Base-by-base conservation (phyloP, 2,113 vertebrate species). In the Neomonachus schauinslandi region DNA sequence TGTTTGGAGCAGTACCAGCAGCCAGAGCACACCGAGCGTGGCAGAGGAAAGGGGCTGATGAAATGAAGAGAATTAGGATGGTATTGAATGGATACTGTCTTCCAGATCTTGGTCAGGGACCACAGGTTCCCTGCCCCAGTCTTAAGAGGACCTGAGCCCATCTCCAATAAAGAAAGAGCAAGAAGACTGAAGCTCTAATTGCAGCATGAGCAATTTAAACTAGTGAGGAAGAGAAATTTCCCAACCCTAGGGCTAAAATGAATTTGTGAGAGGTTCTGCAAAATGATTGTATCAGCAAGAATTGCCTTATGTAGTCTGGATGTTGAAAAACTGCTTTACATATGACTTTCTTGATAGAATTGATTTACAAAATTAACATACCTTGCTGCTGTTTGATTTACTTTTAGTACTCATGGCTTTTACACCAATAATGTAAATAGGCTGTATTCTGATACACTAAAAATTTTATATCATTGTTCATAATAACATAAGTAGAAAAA, bases 391-490 rank as follows among this genome's bases (percentile, higher is more conserved):
- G 8, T 86, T 88, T 55, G 46, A 39, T 93, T 93, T 87, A 42
- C 33, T 84, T 89, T 85, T 39, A 89, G 21, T 39, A 87, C 10
- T n/a, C 46, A 63, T 3, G 89, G 39, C 57, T 96, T 91, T 71
- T 96, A 80, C 2, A 84, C 2, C 49, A 77, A 49, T 49, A 77
- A 83, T 6, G 18, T 69, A 89, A 46, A 80, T 28, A 92, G 22
- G 28, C 42, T 94, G 65, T 80, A 72, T 67, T 95, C 96, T 93
- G 63, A 91, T 36, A 74, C 24, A 93, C n/a, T 65, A 81, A 96
- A 77, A 69, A 15, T 19, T 65, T 93, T 16, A 9, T 61, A 61
- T 51, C 5, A 13, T 21, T 72, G 71, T 85, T 84, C 84, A 51
- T 79, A 11, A 11, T 57, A 49, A 91, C 31, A 39, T 7, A 82